Conservation (phyloP, 2,797 vertebrate genomes). For the Pterois miles region DNA sequence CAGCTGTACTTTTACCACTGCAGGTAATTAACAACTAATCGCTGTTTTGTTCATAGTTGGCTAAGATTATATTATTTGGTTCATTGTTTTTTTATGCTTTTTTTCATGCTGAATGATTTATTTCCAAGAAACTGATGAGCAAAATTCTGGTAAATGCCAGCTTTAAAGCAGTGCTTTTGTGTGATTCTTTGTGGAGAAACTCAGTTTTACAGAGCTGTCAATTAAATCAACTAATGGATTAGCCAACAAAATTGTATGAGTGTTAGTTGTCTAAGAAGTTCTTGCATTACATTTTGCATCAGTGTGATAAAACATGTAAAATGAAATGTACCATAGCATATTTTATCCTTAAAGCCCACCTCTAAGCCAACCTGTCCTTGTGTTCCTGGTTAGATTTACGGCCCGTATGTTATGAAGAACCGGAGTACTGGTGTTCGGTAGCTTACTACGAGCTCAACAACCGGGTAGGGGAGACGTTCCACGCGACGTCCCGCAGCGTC, state of each 20-base stretch:
- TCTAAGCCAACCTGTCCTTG: neutral
- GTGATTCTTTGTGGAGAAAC: neutral
- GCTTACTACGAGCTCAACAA: slow-evolving; percentile 99
- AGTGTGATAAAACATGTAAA: neutral
- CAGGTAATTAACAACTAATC: neutral
- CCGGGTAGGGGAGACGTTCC: slow-evolving; percentile 95
- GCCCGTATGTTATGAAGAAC: slow-evolving; percentile 97
- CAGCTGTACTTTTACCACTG: neutral
- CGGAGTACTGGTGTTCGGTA: slow-evolving; percentile 96
- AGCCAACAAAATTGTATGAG: too few relatives aligned
- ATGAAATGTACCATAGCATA: neutral
- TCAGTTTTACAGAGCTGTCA: neutral
- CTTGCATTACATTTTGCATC: neutral
- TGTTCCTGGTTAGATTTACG: slow-evolving; percentile 84
- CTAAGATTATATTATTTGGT: too few relatives aligned
- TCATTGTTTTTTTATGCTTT: too few relatives aligned
- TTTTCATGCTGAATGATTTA: too few relatives aligned
- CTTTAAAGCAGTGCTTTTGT: neutral
- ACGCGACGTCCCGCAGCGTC: slow-evolving; percentile 92
- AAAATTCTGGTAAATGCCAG: too few relatives aligned
- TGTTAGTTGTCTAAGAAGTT: neutral
- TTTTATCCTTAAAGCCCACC: neutral
- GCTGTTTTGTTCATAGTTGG: too few relatives aligned
- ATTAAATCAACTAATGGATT: too few relatives aligned
- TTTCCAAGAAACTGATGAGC: too few relatives aligned